These are phyloP conservation scores for Hydrolagus colliei DNA, from an alignment of 2,797 vertebrate species.

Conservation along the genomic window DNA sequence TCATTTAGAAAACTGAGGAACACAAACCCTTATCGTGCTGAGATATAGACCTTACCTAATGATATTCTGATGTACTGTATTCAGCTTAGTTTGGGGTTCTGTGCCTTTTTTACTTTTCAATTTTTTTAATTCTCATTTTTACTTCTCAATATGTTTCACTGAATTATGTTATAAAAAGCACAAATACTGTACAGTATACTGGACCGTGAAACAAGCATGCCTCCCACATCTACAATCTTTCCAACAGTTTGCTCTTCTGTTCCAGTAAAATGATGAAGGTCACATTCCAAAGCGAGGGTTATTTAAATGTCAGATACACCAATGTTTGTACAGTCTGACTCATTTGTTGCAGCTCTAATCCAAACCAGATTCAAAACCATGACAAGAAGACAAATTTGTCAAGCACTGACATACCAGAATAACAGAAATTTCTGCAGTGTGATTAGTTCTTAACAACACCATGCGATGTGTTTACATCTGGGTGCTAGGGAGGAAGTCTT, in stretches of 20 bases:
- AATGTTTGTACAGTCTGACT: not conserved
- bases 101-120: not conserved
- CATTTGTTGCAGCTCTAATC: slow-evolving; percentile 13
- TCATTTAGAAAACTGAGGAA: too few species aligned
- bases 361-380: slow-evolving; percentile 16
- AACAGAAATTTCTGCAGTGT: not conserved
- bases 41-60: too few species aligned
- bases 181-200: not conserved
- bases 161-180: too few species aligned
- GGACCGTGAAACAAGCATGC: not conserved
- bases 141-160: too few species aligned
- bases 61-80: too few species aligned
- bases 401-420: not conserved
- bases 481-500: too few species aligned
- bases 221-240: not conserved
- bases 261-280: slow-evolving; percentile 5
- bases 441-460: not conserved
- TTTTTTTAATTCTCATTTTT: too few species aligned
- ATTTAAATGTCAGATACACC: slow-evolving; percentile 9
- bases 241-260: not conserved
- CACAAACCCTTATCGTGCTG: too few species aligned
- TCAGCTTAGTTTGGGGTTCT: too few species aligned
- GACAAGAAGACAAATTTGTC: not conserved
- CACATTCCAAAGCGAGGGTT: slow-evolving; percentile 23
- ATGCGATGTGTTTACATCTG: not conserved